Evolutionary conservation across 2,797 vertebrate genomes (phyloP).

Genomic region (Ataeniobius toweri): DNA sequence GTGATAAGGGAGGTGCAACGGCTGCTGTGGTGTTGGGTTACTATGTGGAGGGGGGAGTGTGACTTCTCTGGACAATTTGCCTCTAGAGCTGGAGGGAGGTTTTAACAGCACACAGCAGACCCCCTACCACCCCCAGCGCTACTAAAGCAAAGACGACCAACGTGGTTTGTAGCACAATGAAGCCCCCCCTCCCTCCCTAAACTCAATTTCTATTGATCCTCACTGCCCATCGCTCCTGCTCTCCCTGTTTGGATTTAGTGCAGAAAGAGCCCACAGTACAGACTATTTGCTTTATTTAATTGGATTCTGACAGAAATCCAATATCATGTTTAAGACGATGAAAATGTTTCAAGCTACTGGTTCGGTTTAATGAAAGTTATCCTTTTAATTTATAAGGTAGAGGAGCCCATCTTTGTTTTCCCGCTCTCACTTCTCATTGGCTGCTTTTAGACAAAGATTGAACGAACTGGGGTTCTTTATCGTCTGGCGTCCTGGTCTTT

Average conservation of each 20-base stretch:
- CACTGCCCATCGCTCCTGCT: slow-evolving; percentile 61
- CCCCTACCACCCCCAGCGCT: slow-evolving; percentile 60
- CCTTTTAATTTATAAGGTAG: slow-evolving; percentile 66
- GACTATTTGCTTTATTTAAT: slow-evolving; percentile 74
- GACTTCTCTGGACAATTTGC: slow-evolving; percentile 68
- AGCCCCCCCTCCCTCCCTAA: slow-evolving; percentile 64
- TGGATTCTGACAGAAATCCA: slow-evolving; percentile 74
- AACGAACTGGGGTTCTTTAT: slow-evolving; percentile 2
- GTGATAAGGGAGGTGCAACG: slow-evolving; percentile 70
- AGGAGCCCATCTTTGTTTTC: slow-evolving; percentile 43
- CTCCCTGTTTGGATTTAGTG: slow-evolving; percentile 58
- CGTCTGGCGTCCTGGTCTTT: not conserved
- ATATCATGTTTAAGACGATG: slow-evolving; percentile 70
- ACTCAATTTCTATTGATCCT: slow-evolving; percentile 80
- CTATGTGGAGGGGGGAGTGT: slow-evolving; percentile 42
- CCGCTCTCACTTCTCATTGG: slow-evolving; percentile 8
- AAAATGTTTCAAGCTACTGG: slow-evolving; percentile 66
- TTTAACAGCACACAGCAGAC: slow-evolving; percentile 68
- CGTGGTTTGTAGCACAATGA: slow-evolving; percentile 76
- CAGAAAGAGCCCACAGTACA: slow-evolving; percentile 49
- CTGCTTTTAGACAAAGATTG: slow-evolving; percentile 18
- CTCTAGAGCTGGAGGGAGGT: slow-evolving; percentile 73
- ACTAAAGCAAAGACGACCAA: slow-evolving; percentile 67
- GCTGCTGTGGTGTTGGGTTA: slow-evolving; percentile 64
- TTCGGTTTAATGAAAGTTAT: slow-evolving; percentile 56